A percentile compares a stretch with the other conserved stretches of the same genome.
phyloP scores from a whole-genome alignment of 1,140 invertebrate genomes.

The Drosophila pallidifrons region DNA sequence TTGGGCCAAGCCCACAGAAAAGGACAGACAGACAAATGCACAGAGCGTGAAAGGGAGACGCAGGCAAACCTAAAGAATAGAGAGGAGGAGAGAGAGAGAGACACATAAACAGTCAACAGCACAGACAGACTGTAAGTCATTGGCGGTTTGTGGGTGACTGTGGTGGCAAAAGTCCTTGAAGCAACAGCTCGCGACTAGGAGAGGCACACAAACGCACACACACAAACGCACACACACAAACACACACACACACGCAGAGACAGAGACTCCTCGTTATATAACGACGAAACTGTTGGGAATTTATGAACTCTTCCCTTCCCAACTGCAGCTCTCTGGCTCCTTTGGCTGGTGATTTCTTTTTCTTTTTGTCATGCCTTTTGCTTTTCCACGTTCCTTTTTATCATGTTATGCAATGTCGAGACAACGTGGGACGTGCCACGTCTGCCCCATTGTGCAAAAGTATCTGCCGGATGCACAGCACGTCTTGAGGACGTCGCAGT shows the following conservation, averaged over 20 bases:
- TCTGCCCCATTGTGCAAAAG: constrained; percentile 46
- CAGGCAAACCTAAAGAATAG: too few species aligned
- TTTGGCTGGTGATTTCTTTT: constrained; percentile 15
- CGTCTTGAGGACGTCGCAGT: constrained; percentile 21
- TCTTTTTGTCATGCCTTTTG: constrained; percentile 13
- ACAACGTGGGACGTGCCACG: constrained; percentile 42
- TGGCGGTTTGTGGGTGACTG: not conserved
- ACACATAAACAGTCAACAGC: not conserved
- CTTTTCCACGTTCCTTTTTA: constrained; percentile 34
- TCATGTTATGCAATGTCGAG: constrained; percentile 48
- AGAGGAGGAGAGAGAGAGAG: too few species aligned
- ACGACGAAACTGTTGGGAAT: constrained; percentile 29
- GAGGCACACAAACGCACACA: constrained; percentile 35
- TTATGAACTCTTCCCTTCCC: constrained; percentile 1
- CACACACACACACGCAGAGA: not conserved
- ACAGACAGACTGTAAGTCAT: constrained; percentile 18
- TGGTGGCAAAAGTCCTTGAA: constrained; percentile 70
- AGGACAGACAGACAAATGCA: not conserved
- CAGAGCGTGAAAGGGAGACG: not conserved
- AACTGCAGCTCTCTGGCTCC: not conserved
- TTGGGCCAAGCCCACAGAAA: constrained; percentile 3
- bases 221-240: constrained; percentile 21
- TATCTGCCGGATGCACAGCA: constrained; percentile 52
- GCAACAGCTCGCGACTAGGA: constrained; percentile 56
- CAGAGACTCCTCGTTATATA: constrained; percentile 24